Conservation (phyloP, 64 coral and sea anemone species). For the Pocillopora damicornis region DNA sequence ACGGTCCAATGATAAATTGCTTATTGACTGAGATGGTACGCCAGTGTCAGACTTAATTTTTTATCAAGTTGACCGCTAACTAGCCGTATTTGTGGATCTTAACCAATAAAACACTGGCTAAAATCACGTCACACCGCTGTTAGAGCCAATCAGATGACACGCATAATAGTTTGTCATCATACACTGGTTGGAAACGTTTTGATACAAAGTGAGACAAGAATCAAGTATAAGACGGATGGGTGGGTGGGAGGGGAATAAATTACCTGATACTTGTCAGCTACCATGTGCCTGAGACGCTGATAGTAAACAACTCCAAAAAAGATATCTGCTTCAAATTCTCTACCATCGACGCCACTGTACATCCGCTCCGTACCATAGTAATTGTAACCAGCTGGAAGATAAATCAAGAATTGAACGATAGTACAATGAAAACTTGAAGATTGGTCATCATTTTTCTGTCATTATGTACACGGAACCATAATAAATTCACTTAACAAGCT, state of each 20-base stretch:
- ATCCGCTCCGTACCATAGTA: conserved; percentile 95
- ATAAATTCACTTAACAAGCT: too few species aligned
- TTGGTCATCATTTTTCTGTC: not conserved
- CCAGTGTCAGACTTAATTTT: conserved; percentile 25
- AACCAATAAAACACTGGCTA: conserved; percentile 38
- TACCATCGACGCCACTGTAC: conserved; percentile 89
- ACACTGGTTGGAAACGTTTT: conserved; percentile 5
- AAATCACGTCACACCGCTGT: conserved; percentile 32
- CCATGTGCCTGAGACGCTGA: conserved; percentile 98
- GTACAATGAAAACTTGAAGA: not conserved
- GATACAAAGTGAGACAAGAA: not conserved
- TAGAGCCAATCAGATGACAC: conserved; percentile 79
- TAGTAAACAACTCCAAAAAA: conserved; percentile 98
- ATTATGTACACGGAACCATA: not conserved
- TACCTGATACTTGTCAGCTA: conserved; percentile 98
- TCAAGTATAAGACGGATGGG: not conserved
- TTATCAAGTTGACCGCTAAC: conserved; percentile 44
- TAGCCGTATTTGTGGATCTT: not conserved
- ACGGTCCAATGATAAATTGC: too few species aligned
- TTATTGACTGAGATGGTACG: not conserved
- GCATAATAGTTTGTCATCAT: conserved; percentile 94
- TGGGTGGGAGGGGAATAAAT: not conserved
- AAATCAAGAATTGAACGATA: not conserved
- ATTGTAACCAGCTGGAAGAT: conserved; percentile 82
- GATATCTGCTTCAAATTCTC: conserved; percentile 96